Base-by-base conservation (phyloP, 2,888 invertebrate genomes). In the Acronicta psi region DNA sequence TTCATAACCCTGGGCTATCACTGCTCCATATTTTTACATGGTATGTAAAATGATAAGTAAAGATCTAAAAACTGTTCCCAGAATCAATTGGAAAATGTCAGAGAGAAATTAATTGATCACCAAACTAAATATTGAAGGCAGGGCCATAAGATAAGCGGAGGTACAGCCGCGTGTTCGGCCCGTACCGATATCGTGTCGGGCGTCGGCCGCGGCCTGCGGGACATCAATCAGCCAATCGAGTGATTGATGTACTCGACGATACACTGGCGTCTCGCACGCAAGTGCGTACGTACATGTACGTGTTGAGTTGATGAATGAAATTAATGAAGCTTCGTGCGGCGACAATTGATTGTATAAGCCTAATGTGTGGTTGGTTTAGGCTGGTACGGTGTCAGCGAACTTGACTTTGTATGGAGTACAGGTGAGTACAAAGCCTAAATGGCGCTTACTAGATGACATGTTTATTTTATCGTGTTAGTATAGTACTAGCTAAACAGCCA, bases 171-270 rank as follows among this genome's bases (percentile, higher is more conserved):
- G 52, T 47, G 47, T 55, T 54, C 47, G 44, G 43, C 37, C 37
- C 44, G 47, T 17, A 42, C 47, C 59, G 64, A 73, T 65, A 65
- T 53, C 68, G 43, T 59, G 67, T 61, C 61, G 56, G 16, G 36
- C 64, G 59, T 66, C 69, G 61, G 57, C 37, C 47, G 31, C 69
- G 55, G 50, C 53, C 73, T 63, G 40, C 65, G 51, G 52, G 44
- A 64, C 69, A 69, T 77, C 69, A 63, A 69, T 65, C 75, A 75
- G 51, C 18, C 59, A 51, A 69, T 64, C 57, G 52, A 63, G 62
- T 74, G 69, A 75, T 75, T 73, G 69, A 75, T 75, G 59, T 62
- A 75, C 73, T 75, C 56, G 47, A 34, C 44, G 56, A 52, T 54
- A 60, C 46, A 61, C 54, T 34, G 34, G n/a, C 34, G 34, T 34